phyloP scores from a whole-genome alignment of 2,888 invertebrate species.

The Drosophila tripunctata region DNA sequence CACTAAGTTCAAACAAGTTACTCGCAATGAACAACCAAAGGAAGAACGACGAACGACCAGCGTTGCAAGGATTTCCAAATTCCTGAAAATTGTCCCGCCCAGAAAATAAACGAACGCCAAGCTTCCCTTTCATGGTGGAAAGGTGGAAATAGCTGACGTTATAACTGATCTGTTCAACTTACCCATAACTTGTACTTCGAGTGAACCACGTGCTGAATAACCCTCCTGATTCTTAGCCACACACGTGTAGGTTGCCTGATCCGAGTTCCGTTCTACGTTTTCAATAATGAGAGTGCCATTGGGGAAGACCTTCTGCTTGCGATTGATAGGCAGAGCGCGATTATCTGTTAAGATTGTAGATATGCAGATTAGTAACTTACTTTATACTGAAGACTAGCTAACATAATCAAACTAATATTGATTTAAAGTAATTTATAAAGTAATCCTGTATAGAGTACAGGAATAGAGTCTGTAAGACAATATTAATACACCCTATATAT shows the following conservation, averaged over 20 bases:
- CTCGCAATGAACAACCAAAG: slow-evolving; percentile 8
- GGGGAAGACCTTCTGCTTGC: slow-evolving; percentile 96
- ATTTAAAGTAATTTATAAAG: too few species aligned
- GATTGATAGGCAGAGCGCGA: slow-evolving; percentile 94
- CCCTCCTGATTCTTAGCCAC: slow-evolving; percentile 96
- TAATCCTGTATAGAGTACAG: background rate
- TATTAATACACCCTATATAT: too few species aligned
- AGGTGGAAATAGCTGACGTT: slow-evolving; percentile 14
- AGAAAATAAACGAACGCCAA: slow-evolving; percentile 24
- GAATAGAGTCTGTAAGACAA: background rate
- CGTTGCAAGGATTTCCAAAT: slow-evolving; percentile 44
- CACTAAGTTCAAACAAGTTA: slow-evolving; percentile 85
- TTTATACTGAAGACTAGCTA: too few species aligned
- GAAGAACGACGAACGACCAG: slow-evolving; percentile 54
- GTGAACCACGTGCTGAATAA: slow-evolving; percentile 93
- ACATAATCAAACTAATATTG: too few species aligned
- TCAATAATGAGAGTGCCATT: slow-evolving; percentile 97
- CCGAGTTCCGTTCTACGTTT: slow-evolving; percentile 95
- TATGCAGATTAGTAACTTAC: background rate
- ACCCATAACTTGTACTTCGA: slow-evolving; percentile 99
- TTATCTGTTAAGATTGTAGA: slow-evolving; percentile 85
- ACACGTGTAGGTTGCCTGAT: slow-evolving; percentile 97
- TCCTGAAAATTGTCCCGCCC: slow-evolving; percentile 61
- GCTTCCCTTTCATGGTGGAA: background rate
- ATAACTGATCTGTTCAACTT: slow-evolving; percentile 85